Evolutionary conservation across 1,140 invertebrate genomes (phyloP).

Genomic region (Zaprionus kolodkinae): DNA sequence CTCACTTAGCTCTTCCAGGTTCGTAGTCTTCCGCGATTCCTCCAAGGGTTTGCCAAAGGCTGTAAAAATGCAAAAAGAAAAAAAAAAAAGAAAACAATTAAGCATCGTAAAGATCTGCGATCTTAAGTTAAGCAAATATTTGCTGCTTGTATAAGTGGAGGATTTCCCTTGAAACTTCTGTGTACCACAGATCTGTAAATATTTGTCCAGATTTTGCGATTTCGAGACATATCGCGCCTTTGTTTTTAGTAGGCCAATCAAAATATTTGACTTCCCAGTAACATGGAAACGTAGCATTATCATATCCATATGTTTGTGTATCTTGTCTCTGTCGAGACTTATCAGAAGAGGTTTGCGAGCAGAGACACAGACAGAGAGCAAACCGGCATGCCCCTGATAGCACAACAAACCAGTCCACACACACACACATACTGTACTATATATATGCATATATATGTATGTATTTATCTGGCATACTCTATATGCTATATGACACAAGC

Average conservation of each 20-base stretch:
- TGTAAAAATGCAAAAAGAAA: slow-evolving; percentile 35
- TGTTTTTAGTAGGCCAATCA: slow-evolving; percentile 27
- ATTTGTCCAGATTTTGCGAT: slow-evolving; percentile 22
- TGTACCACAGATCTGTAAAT: slow-evolving; percentile 13
- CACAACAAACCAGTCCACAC: slow-evolving; percentile 39
- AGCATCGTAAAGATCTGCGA: slow-evolving; percentile 37
- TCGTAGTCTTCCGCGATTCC: slow-evolving; percentile 36
- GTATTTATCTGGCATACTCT: slow-evolving; percentile 3
- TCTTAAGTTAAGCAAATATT: slow-evolving; percentile 1
- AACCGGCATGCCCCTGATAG: slow-evolving; percentile 34
- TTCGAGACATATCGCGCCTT: slow-evolving; percentile 32
- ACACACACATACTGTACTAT: neutral
- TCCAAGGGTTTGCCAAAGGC: slow-evolving; percentile 65
- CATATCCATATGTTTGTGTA: neutral
- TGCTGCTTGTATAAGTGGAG: neutral
- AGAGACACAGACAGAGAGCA: slow-evolving; percentile 3
- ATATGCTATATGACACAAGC: slow-evolving; percentile 32
- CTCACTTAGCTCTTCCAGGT: slow-evolving; percentile 50
- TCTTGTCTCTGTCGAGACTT: slow-evolving; percentile 2
- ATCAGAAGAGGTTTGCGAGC: slow-evolving; percentile 19
- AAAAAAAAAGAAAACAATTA: slow-evolving; percentile 55
- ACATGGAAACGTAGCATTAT: slow-evolving; percentile 1
- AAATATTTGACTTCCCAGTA: slow-evolving; percentile 30
- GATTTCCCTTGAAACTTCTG: slow-evolving; percentile 9
- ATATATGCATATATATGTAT: slow-evolving; percentile 2